Percentiles rank a stretch among this genome's conserved stretches.
These are phyloP conservation scores for Setipinna tenuifilis DNA, from an alignment of 2,797 vertebrate species.

Conservation along the genomic window DNA sequence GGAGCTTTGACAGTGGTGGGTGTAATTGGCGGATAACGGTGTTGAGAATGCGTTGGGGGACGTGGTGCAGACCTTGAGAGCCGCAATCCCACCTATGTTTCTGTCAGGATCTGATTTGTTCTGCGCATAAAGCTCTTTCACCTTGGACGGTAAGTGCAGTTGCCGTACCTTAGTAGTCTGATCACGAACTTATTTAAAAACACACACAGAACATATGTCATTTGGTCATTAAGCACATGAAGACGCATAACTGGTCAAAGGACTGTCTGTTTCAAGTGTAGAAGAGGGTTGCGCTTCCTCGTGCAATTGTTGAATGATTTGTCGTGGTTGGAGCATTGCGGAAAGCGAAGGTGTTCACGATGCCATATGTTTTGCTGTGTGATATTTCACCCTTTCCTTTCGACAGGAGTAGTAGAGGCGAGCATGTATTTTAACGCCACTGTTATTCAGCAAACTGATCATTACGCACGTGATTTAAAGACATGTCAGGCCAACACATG, in stretches of 20 bases:
- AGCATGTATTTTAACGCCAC: not conserved
- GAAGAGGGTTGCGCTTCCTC: not conserved
- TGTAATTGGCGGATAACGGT: not conserved
- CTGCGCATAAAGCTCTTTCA: constrained; percentile 51
- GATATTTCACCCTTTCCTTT: not conserved
- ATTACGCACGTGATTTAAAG: not conserved
- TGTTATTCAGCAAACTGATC: not conserved
- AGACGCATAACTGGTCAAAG: not conserved
- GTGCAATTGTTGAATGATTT: constrained; percentile 7
- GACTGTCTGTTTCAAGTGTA: not conserved
- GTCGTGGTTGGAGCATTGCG: not conserved
- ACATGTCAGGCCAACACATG: not conserved
- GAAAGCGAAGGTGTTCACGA: not conserved
- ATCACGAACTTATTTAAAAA: constrained; percentile 64
- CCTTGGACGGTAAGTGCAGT: constrained; percentile 59
- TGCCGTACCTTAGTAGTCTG: constrained; percentile 55
- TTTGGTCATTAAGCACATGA: constrained; percentile 39
- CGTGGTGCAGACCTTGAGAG: constrained; percentile 12
- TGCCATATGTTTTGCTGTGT: not conserved
- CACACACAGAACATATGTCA: constrained; percentile 60
- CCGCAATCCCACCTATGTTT: constrained; percentile 14
- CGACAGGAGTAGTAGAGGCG: not conserved
- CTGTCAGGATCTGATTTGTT: not conserved
- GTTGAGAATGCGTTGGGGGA: not conserved
- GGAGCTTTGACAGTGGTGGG: not conserved